Percentiles rank a stretch among this genome's conserved stretches.
Evolutionary conservation across 1,140 invertebrate species (phyloP).

Genomic region (Scylla paramamosain): DNA sequence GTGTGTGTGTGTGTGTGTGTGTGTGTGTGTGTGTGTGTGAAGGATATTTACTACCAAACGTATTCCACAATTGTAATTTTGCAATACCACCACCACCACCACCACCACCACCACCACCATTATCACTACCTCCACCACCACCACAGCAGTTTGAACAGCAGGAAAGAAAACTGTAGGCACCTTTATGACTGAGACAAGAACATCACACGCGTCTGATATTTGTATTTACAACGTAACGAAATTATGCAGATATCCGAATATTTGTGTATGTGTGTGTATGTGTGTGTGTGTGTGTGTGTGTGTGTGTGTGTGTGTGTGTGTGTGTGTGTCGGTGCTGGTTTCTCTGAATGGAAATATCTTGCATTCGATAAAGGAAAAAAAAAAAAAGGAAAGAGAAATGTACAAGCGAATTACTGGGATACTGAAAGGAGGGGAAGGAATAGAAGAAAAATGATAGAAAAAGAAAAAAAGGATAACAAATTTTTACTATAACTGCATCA

Average conservation of each 20-base stretch:
- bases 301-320: constrained; percentile 18
- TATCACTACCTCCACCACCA: neutral
- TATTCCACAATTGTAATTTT: neutral
- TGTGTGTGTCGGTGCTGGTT: no score
- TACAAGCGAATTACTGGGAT: no score
- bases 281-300: constrained; percentile 20
- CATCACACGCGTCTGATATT: neutral
- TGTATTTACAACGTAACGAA: neutral
- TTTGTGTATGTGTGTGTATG: neutral
- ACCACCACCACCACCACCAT: neutral
- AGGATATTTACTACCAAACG: neutral
- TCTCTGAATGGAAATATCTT: no score
- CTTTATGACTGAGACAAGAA: neutral
- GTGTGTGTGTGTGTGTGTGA: neutral
- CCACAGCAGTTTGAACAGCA: neutral
- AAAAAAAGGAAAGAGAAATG: no score
- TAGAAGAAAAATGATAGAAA: no score
- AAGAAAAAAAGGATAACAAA: no score
- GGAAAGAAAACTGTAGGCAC: neutral
- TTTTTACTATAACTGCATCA: no score
- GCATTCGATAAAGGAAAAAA: no score
- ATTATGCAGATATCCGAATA: neutral
- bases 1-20: constrained; percentile 21
- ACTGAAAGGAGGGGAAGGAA: no score
- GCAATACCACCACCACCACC: neutral